Base-by-base conservation (phyloP, 2,888 invertebrate genomes). In the Cheilosia variabilis region DNA sequence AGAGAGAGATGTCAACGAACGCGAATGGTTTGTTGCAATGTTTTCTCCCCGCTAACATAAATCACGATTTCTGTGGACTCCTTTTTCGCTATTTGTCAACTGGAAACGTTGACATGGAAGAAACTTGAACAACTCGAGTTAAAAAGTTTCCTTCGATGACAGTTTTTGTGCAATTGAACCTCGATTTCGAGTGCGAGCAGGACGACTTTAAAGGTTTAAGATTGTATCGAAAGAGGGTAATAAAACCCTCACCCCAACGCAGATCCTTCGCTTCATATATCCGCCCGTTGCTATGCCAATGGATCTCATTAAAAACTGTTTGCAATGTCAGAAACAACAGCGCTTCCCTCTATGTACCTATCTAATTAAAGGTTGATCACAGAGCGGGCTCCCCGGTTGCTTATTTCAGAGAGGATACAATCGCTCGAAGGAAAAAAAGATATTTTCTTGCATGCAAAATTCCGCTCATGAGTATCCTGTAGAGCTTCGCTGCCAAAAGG, bases 231-330 rank as follows among this genome's bases (percentile, higher is more conserved):
- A 7, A 7, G 27, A 7, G 27, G 27, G 27, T 6, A 7, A 45
- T 45, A 7, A 17, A 17, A 45, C 17, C 7, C 27, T 27, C 27
- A 27, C 7, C 27, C 27, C 27, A 27, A 6, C 27, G 27, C 27
- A 27, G 2, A 17, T 15, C 24, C 4, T 13, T 27, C 43, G 24
- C 19, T 13, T 27, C n/a, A 4, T 10, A 22, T 27, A 50, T 50
- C 17, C 43, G 9, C 27, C 2, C 34, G 37, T 58, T 37, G 34
- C 79, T 43, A 34, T n/a, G 27, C 53, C 34, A 72, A 73, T 53
- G n/a, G 52, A 24, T 45, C 79, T 80, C 73, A 80, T 80, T 80
- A 80, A 75, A 75, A 75, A 45, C 57, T 62, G 68, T 57, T 79
- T 58, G 34, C 13, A n/a, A 65, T 41, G 66, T 53, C 66, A 68